Percentiles rank a stretch among this genome's conserved stretches.
These are phyloP conservation scores for Dicentrarchus labrax DNA, from an alignment of 2,113 vertebrate species.

Conservation along the genomic window DNA sequence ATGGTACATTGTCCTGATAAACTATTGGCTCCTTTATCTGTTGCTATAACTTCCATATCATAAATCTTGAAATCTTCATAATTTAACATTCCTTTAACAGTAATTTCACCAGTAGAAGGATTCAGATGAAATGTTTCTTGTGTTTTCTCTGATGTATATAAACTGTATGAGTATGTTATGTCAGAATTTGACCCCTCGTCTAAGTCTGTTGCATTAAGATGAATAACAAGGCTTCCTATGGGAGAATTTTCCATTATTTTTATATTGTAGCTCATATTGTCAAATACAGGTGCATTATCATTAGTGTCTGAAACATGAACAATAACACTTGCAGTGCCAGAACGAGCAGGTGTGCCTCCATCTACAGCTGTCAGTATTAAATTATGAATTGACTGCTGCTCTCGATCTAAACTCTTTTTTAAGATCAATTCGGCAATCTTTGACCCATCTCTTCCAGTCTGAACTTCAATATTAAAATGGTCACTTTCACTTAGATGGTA, in stretches of 20 bases:
- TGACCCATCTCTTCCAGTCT: slow-evolving; percentile 61
- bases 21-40: slow-evolving; percentile 71
- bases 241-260: neutral
- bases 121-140: slow-evolving; percentile 78
- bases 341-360: slow-evolving; percentile 61
- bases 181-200: slow-evolving; percentile 74
- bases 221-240: neutral
- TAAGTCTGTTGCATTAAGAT: slow-evolving; percentile 69
- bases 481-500: slow-evolving; percentile 59
- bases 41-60: slow-evolving; percentile 81
- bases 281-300: slow-evolving; percentile 73
- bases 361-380: slow-evolving; percentile 71
- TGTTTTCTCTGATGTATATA: slow-evolving; percentile 63
- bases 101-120: slow-evolving; percentile 81
- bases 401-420: slow-evolving; percentile 58
- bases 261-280: slow-evolving; percentile 40
- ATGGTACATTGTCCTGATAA: slow-evolving; percentile 84
- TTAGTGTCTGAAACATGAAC: slow-evolving; percentile 70
- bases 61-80: slow-evolving; percentile 80
- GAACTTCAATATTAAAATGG: slow-evolving; percentile 60
- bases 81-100: slow-evolving; percentile 78
- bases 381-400: slow-evolving; percentile 65
- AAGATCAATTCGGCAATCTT: slow-evolving; percentile 65
- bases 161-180: slow-evolving; percentile 64
- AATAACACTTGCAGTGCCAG: slow-evolving; percentile 65